Percentiles rank a stretch among this genome's conserved stretches.
These are phyloP conservation scores for Yoshiicerus persimilis DNA, from an alignment of 1,140 invertebrate species.

Conservation along the genomic window DNA sequence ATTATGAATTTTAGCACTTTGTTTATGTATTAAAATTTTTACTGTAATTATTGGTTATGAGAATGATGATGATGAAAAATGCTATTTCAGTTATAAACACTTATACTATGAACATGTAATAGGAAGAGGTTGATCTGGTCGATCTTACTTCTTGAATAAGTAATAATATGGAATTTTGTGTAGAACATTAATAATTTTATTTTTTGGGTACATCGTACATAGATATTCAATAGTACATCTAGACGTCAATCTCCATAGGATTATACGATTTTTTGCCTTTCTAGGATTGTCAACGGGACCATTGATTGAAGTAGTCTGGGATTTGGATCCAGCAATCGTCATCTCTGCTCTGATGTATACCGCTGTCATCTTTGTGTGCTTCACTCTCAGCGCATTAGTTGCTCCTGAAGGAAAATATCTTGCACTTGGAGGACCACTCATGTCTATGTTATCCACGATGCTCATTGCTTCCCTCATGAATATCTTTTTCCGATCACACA, in stretches of 20 bases:
- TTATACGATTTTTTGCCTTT: constrained; percentile 1
- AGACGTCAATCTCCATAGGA: no score
- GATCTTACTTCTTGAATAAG: not conserved
- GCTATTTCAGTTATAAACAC: no score
- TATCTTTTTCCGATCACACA: constrained; percentile 78
- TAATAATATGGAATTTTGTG: not conserved
- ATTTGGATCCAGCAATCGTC: constrained; percentile 81
- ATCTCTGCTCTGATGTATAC: constrained; percentile 84
- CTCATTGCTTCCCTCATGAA: constrained; percentile 77
- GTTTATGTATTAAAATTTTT: no score
- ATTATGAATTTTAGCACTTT: no score
- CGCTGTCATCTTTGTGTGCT: constrained; percentile 83
- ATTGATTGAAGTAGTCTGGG: constrained; percentile 71
- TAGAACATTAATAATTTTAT: not conserved
- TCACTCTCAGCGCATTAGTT: constrained; percentile 79
- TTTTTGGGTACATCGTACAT: not conserved
- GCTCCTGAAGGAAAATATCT: constrained; percentile 82
- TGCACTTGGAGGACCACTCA: constrained; percentile 70
- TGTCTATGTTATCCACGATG: constrained; percentile 78
- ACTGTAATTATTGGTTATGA: no score
- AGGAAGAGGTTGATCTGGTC: no score
- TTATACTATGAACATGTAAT: no score
- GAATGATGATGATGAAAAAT: no score
- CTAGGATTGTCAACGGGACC: constrained; percentile 77
- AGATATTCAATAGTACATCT: not conserved